Conservation (phyloP, 2,888 invertebrate genomes). For the Agrochola macilenta region DNA sequence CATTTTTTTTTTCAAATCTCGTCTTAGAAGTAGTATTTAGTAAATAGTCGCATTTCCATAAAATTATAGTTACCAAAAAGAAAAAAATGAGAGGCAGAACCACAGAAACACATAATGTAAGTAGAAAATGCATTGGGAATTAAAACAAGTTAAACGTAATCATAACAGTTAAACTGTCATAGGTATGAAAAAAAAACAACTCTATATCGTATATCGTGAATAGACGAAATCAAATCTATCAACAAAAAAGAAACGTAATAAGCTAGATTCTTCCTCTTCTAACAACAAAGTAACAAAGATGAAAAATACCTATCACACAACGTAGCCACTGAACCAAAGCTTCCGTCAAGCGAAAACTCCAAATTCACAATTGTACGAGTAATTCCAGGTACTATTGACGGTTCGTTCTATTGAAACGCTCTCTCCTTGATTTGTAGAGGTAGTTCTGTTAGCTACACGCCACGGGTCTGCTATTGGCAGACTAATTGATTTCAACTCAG, state of each 20-base stretch:
- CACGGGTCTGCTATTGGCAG: conserved; percentile 74
- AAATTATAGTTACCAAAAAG: background rate
- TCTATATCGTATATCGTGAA: too few species aligned
- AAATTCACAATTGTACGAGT: conserved; percentile 40
- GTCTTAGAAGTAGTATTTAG: background rate
- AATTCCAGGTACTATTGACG: conserved; percentile 52
- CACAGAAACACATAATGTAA: too few species aligned
- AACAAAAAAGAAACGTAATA: background rate
- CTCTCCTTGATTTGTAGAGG: conserved; percentile 61
- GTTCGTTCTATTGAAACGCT: conserved; percentile 49
- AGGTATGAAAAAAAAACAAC: background rate
- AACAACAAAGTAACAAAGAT: background rate
- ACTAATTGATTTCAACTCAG: conserved; percentile 79
- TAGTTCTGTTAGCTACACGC: conserved; percentile 48
- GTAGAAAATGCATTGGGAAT: too few species aligned
- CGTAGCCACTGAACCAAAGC: background rate
- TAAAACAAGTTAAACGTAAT: too few species aligned
- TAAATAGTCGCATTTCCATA: background rate
- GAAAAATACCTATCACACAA: background rate
- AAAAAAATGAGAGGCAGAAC: too few species aligned
- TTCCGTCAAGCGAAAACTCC: conserved; percentile 4
- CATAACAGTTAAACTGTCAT: background rate
- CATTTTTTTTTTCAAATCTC: conserved; percentile 16
- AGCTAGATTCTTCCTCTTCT: background rate
- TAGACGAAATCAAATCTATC: background rate